Conservation (phyloP, 1,140 invertebrate species). For the Globodera ellingtonae region DNA sequence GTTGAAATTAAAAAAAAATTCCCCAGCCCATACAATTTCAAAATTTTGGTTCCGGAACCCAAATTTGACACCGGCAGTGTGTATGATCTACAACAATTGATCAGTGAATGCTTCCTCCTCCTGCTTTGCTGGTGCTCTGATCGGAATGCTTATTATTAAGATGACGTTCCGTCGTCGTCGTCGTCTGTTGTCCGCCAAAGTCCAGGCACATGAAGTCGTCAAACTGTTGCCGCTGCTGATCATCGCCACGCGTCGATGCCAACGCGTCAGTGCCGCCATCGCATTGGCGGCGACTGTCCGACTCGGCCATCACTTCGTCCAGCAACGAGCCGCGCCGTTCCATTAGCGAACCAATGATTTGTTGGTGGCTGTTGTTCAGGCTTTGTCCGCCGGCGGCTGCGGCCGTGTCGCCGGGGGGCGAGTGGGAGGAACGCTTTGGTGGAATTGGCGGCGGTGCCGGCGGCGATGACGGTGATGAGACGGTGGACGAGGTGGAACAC, state of each 20-base stretch:
- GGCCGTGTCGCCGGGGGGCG: not conserved
- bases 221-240: not conserved
- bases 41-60: too few relatives aligned
- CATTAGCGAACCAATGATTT: not conserved
- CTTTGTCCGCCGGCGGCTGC: not conserved
- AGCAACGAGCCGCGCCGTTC: slow-evolving; percentile 8
- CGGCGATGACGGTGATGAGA: not conserved
- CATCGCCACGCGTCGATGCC: not conserved
- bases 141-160: not conserved
- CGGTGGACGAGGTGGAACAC: not conserved
- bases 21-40: too few relatives aligned
- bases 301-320: slow-evolving; percentile 13
- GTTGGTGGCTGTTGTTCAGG: too few relatives aligned
- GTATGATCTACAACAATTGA: too few relatives aligned
- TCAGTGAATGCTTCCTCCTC: too few relatives aligned
- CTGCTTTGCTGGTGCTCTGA: not conserved
- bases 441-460: slow-evolving; percentile 24
- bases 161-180: not conserved
- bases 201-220: slow-evolving; percentile 10
- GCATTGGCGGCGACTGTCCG: not conserved
- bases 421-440: slow-evolving; percentile 7
- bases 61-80: too few relatives aligned
- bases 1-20: too few relatives aligned
- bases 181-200: slow-evolving; percentile 3
- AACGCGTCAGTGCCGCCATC: not conserved